Base-by-base conservation (phyloP, 2,888 invertebrate species). In the Nebria salina region DNA sequence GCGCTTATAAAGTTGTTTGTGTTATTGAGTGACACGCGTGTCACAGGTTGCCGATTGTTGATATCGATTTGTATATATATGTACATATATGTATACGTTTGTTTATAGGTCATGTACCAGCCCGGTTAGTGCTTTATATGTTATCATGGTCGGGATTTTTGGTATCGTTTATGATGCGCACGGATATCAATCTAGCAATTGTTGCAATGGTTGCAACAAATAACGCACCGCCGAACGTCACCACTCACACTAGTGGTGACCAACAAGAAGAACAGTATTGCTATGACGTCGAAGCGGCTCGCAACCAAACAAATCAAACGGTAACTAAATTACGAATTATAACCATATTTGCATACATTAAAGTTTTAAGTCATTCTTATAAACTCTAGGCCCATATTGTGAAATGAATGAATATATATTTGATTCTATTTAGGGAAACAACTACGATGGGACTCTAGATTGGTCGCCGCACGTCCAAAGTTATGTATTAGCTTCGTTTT, bases 81-180 rank as follows among this genome's bases (percentile, higher is more conserved):
- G 34, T 34, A 7, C 1, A 13, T 70, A 3, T 70, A 20, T 20
- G 6, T 41, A 9, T 73, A 34, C 42, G 26, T 3, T 3, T 83
- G 75, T 26, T 85, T 86, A 26, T 82, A 89, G 89, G 89, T 76
- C 89, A 89, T 85, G 89, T 94, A 83, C 94, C 94, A 81, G 94
- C 94, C n/a, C 90, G 94, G 72, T 89, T 93, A 75, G 93, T 94
- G 64, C 89, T 94, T 42, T 94, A 94, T 87, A 90, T 94, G 86
- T 88, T 94, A 82, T 94, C 94, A 83, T 94, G 94, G 91, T 92
- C 93, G 43, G 94, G 94, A 74, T 94, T 94, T 86, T 89, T 94
- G 82, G 94, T 94, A 6, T 94, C 94, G 2, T 94, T 94, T 85
- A 94, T 94, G 94, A 94, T 94, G 94, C 90, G 94, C 75, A 94